Base-by-base conservation (phyloP, 1,140 invertebrate genomes). In the Bombus balteatus region DNA sequence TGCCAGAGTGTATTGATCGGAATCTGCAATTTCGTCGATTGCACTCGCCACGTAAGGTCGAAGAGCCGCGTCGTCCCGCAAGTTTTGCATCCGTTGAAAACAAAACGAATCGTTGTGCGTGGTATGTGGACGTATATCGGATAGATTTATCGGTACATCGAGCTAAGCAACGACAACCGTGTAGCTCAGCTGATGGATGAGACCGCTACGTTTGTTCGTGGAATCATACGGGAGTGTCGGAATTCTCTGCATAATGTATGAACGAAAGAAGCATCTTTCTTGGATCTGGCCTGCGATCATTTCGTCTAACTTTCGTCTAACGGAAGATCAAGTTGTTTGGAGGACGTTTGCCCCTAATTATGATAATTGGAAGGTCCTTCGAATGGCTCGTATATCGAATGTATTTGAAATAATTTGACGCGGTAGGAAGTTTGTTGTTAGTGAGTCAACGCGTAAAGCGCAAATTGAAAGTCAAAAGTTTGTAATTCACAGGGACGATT, bases 11-110 rank as follows among this genome's bases (percentile, higher is more conserved):
- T 1, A 18, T n/a, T n/a, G 82, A 83, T 84, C 47, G 82, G 37
- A 43, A 84, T 84, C 75, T 59, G 82, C 82, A 84, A 84, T 84
- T 84, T 88, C 66, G 87, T 62, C 76, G 81, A 89, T 89, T 76
- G 87, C 77, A 57, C 76, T 57, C 57, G 25, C 8, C 22, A 6
- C 66, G 57, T 28, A 83, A 75, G 79, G 88, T 89, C 72, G 87
- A 88, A 88, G 83, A 76, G 86, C 72, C 43, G 43, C 34, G 66
- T 88, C 47, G 81, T 53, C 68, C 70, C 75, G 78, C 66, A 78
- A 18, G 86, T 53, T 73, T 71, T 72, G 62, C 62, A 72, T 39
- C 6, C 70, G 53, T 28, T 43, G 73, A 66, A 89, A 89, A 88
- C 70, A 83, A 76, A 59, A 89, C 37, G 39, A 76, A 83, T 79